These are phyloP conservation scores for Cyclopterus lumpus DNA, from an alignment of 2,797 vertebrate species.

Conservation along the genomic window DNA sequence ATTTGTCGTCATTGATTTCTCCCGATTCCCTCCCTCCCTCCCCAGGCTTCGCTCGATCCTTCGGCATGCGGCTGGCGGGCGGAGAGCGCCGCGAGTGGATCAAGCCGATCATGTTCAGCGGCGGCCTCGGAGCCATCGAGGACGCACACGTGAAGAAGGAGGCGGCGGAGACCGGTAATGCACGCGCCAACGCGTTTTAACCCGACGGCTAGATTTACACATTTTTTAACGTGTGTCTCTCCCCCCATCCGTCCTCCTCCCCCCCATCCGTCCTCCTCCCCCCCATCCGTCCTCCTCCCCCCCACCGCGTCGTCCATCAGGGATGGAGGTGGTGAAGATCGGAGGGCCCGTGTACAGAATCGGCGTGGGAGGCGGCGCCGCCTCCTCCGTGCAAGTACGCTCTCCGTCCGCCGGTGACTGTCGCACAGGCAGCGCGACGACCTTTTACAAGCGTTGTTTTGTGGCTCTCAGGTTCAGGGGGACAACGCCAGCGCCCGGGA, in stretches of 20 bases:
- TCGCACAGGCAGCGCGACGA: no score
- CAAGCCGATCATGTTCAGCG: slow-evolving; percentile 97
- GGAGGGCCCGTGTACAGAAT: slow-evolving; percentile 96
- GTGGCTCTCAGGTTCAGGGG: slow-evolving; percentile 87
- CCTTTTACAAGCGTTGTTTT: no score
- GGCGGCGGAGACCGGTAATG: slow-evolving; percentile 82
- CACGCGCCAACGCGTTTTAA: neutral
- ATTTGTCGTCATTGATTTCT: no score
- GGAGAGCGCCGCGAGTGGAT: slow-evolving; percentile 93
- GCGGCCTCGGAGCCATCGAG: slow-evolving; percentile 91
- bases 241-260: no score
- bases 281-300: no score
- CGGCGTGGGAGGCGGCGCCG: slow-evolving; percentile 93
- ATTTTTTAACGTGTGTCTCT: no score
- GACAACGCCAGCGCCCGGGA: slow-evolving; percentile 91
- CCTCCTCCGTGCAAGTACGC: slow-evolving; percentile 90
- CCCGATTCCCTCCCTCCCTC: neutral
- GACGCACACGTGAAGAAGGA: slow-evolving; percentile 87
- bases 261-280: no score
- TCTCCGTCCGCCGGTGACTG: no score
- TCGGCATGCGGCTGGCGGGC: slow-evolving; percentile 86
- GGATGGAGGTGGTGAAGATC: slow-evolving; percentile 94
- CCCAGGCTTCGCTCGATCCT: slow-evolving; percentile 93
- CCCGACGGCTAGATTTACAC: slow-evolving; percentile 43
- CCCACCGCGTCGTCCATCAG: slow-evolving; percentile 79